These are phyloP conservation scores for Seriola aureovittata DNA, from an alignment of 2,113 vertebrate species.

Conservation along the genomic window DNA sequence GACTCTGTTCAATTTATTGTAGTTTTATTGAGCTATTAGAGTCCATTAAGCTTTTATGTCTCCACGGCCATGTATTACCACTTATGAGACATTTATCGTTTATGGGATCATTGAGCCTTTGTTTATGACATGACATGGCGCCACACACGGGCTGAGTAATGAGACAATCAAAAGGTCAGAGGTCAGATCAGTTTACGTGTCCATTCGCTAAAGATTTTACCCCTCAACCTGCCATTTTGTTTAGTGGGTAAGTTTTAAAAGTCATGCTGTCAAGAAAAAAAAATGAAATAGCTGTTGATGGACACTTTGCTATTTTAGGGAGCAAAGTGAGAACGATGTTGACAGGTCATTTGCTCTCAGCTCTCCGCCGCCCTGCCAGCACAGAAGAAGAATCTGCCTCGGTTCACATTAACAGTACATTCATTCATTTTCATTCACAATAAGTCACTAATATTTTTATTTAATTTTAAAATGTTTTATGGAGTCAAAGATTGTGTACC, in stretches of 20 bases:
- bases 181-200: constrained; percentile 3
- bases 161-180: constrained; percentile 6
- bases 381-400: neutral
- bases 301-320: neutral
- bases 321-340: constrained; percentile 14
- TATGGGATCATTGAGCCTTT: neutral
- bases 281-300: constrained; percentile 1
- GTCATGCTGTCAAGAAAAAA: neutral
- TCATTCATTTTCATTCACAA: neutral
- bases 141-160: neutral
- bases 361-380: constrained; percentile 1
- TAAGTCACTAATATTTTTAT: neutral
- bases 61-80: neutral
- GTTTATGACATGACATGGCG: neutral
- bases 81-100: constrained; percentile 1
- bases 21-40: constrained; percentile 35
- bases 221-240: neutral
- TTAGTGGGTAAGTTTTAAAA: neutral
- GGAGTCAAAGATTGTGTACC: too few species aligned
- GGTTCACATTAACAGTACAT: neutral
- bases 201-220: neutral
- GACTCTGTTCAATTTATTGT: neutral
- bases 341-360: constrained; percentile 1
- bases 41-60: constrained; percentile 20
- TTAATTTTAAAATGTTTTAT: too few species aligned